Evolutionary conservation across 2,888 invertebrate genomes (phyloP).

Genomic region (Metellina segmentata): DNA sequence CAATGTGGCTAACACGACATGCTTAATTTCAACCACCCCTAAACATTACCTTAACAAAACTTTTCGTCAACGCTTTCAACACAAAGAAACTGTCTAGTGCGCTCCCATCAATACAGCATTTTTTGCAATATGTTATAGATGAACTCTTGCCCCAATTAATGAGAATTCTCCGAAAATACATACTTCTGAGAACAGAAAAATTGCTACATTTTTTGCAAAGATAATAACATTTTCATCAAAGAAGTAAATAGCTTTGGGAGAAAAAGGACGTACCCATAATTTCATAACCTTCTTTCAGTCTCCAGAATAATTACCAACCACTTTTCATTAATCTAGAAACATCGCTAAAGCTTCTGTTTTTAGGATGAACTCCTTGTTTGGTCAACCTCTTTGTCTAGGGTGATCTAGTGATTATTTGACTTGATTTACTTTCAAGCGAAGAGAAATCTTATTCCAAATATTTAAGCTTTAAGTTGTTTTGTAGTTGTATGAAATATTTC

Average conservation of each 20-base stretch:
- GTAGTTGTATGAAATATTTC: too few species aligned
- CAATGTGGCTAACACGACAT: too few species aligned
- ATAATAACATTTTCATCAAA: conserved; percentile 24
- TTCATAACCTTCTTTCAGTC: conserved; percentile 25
- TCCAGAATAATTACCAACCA: conserved; percentile 20
- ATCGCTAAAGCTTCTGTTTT: neutral
- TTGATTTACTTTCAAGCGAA: too few species aligned
- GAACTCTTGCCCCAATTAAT: neutral
- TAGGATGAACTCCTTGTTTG: too few species aligned
- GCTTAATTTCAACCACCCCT: too few species aligned
- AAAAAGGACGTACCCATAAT: conserved; percentile 17
- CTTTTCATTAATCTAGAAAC: conserved; percentile 19
- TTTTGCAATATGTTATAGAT: neutral
- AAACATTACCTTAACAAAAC: too few species aligned
- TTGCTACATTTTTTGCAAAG: neutral
- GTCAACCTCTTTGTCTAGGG: too few species aligned
- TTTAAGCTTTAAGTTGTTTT: too few species aligned
- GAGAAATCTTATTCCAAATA: too few species aligned
- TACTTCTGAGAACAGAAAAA: neutral
- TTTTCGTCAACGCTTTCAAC: too few species aligned
- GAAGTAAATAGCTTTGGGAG: neutral
- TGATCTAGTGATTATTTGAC: too few species aligned
- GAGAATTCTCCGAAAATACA: neutral
- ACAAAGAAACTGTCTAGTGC: too few species aligned
- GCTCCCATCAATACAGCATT: neutral